A percentile compares a stretch with the other conserved stretches of the same genome.
These are phyloP conservation scores for Odocoileus virginianus DNA, from an alignment of 2,113 vertebrate genomes.

Conservation along the genomic window DNA sequence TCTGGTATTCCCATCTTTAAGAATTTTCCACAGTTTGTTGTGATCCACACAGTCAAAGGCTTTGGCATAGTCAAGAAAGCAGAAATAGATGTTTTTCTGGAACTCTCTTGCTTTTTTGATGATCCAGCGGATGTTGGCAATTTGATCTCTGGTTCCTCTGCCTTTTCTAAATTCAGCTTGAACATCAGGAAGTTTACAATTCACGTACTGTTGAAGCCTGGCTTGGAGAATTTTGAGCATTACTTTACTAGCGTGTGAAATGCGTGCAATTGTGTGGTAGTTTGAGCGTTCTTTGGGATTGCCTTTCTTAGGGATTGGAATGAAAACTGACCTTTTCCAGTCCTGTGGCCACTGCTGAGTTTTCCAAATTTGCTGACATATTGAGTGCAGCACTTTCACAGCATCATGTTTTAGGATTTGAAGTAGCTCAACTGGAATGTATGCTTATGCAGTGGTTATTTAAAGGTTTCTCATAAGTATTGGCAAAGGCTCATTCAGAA, in stretches of 20 bases:
- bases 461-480: not conserved
- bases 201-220: not conserved
- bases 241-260: not conserved
- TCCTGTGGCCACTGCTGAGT: not conserved
- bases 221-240: not conserved
- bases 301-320: not conserved
- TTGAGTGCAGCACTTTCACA: not conserved
- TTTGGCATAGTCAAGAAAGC: not conserved
- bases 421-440: not conserved
- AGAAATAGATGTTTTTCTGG: fast-evolving
- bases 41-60: not conserved
- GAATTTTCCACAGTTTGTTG: not conserved
- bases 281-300: not conserved
- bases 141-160: not conserved
- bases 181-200: not conserved
- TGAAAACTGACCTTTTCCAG: not conserved
- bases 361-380: not conserved
- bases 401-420: not conserved
- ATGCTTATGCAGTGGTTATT: not conserved
- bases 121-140: not conserved
- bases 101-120: not conserved
- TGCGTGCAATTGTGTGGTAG: not conserved
- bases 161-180: not conserved
- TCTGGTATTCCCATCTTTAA: not conserved
- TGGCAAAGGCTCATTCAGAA: not conserved